Evolutionary conservation across 2,797 vertebrate species (phyloP), one percentile per base, ranked within the genome.

Genomic region (Danio kyathit): DNA sequence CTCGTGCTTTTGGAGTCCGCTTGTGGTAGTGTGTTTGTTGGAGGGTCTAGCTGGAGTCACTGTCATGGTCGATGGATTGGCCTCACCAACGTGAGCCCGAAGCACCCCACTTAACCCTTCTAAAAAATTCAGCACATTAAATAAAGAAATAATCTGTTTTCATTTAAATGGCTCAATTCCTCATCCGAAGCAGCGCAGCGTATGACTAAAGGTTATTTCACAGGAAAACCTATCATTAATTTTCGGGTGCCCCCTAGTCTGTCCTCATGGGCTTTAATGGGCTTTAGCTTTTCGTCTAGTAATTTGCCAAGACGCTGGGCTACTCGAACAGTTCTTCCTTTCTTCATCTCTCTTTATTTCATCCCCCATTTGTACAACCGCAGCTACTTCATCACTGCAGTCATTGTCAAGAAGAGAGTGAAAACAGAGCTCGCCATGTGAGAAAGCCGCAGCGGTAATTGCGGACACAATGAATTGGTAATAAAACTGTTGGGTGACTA

Each of bases 401-500:
- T 80, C 48, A 49, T 46, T 79, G 51, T 63, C 77, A 71, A 76
- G 59, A 76, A 61, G 46, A 17, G 54, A 72, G 19, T 17, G 51
- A 38, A 82, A 81, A 75, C 44, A 48, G 54, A 60, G 29, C 56
- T 83, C 19, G 54, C 60, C 69, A 72, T 52, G 70, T 84, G 52
- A 73, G 72, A 79, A 85, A 73, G 51, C 80, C 64, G 19, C 76
- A 79, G 75, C 54, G 67, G 81, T 85, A 82, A 88, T 86, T 87
- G 81, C 66, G 84, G 81, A 85, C 83, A 79, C 84, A 88, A 86
- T 86, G 83, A 82, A 87, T 86, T 76, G 57, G 84, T 87, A 85
- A 87, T 87, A 89, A 88, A 91, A 87, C 88, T 73, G 82, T 80
- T 82, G 78, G 88, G 69, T 87, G 91, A 90, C 81, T 88, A 90